Conservation (phyloP, 2,113 vertebrate species). For the Menura novaehollandiae region DNA sequence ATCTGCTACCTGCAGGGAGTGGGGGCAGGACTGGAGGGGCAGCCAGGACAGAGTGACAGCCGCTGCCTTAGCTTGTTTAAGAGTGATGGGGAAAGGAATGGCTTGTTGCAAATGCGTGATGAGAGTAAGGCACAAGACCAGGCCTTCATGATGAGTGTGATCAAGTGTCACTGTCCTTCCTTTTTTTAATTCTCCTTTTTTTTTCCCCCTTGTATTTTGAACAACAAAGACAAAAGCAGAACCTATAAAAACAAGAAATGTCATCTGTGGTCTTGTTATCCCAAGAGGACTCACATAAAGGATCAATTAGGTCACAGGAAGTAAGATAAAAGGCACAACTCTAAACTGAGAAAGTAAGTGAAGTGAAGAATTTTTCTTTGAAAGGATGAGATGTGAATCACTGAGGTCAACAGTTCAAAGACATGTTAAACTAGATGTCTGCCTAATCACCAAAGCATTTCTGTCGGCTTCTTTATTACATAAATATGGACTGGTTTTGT, state of each 20-base stretch:
- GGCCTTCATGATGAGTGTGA: background rate
- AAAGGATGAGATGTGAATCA: background rate
- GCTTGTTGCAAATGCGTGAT: background rate
- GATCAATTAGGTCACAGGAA: background rate
- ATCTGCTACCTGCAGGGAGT: background rate
- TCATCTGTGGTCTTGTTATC: background rate
- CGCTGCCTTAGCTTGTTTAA: background rate
- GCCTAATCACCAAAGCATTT: background rate
- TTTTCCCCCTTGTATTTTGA: background rate
- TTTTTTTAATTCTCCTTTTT: background rate
- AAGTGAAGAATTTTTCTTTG: background rate
- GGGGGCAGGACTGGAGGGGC: background rate
- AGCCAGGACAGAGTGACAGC: background rate
- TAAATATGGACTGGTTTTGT: background rate
- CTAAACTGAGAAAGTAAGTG: background rate
- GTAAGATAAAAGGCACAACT: background rate
- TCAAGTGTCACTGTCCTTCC: background rate
- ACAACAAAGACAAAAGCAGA: background rate
- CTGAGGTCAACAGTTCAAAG: background rate
- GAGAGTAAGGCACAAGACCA: background rate
- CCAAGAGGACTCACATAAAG: background rate
- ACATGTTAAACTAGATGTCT: background rate
- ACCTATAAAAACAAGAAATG: background rate
- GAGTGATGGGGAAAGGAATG: background rate
- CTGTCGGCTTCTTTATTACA: background rate